Evolutionary conservation across 2,113 vertebrate genomes (phyloP).

Genomic region (Podarcis cretensis): DNA sequence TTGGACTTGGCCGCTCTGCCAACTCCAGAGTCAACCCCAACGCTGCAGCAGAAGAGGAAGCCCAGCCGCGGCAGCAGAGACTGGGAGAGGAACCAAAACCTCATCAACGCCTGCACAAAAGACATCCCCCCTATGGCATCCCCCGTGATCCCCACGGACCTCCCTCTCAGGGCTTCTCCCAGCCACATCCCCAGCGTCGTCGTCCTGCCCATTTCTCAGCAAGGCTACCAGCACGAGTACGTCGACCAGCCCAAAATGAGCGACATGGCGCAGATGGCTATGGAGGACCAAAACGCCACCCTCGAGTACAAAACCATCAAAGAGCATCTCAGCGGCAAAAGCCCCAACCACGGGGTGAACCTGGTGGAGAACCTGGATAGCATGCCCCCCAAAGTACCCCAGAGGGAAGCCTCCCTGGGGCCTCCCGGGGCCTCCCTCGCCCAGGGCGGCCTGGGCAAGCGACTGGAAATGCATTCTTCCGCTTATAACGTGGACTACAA

Average conservation of each 20-base stretch:
- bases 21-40: constrained; percentile 95
- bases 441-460: constrained; percentile 91
- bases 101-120: constrained; percentile 97
- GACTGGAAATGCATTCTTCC: constrained; percentile 92
- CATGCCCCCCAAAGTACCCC: constrained; percentile 94
- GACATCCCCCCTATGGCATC: constrained; percentile 90
- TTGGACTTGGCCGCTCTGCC: constrained; percentile 92
- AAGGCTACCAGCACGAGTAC: constrained; percentile 94
- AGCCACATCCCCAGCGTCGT: constrained; percentile 96
- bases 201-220: constrained; percentile 92
- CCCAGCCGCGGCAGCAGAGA: constrained; percentile 92
- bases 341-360: constrained; percentile 86
- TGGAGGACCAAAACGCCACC: constrained; percentile 92
- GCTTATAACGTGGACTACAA: constrained; percentile 92
- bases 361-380: constrained; percentile 86
- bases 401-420: constrained; percentile 93
- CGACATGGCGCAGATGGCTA: constrained; percentile 79
- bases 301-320: constrained; percentile 95
- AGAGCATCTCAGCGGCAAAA: constrained; percentile 84
- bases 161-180: constrained; percentile 92
- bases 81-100: constrained; percentile 97
- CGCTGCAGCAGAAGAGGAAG: constrained; percentile 93
- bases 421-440: constrained; percentile 79
- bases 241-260: constrained; percentile 93
- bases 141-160: constrained; percentile 90